Base-by-base conservation (phyloP, 2,888 invertebrate species). In the Neoscelio sp. region DNA sequence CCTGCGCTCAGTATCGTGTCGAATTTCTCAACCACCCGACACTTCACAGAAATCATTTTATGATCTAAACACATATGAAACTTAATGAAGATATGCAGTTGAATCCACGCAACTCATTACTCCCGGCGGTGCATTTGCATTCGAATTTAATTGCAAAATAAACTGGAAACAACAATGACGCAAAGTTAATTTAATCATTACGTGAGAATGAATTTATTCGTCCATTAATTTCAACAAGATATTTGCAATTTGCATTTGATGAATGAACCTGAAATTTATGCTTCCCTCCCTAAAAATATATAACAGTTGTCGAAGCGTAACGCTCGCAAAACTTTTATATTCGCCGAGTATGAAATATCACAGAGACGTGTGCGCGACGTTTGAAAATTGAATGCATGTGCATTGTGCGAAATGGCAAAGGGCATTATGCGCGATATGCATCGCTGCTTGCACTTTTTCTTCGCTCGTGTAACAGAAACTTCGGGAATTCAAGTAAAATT, bases 61-160 rank as follows among this genome's bases (percentile, higher is more conserved):
- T 42, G 65, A 74, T 58, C 65, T 58, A 74, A 76, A 62, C 75
- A 62, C 30, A 54, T 62, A 76, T 62, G 62, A 46, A 76, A 76
- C 54, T 68, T 46, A 62, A 76, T 62, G 62, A 68, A 68, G 54
- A 68, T 68, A 54, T 50, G 17, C 42, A 26, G 12, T 6, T 71
- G 35, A 50, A 52, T 30, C 23, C 23, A 40, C 48, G 40, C 38
- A 33, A 28, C 42, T 64, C 62, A 64, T 73, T 73, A 71, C 3
- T n/a, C 38, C 1, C 20, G 1, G 30, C 50, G 28, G 38, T 54
- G 6, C 10, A 42, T 40, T 65, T 42, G 65, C 65, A 68, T 75
- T 75, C 26, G 26, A 38, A 46, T 46, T 52, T 62, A 67, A 68
- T 67, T 67, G 62, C 54, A 52, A 62, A 75, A 75, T 30, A 44